Evolutionary conservation across 1,140 invertebrate species (phyloP).

Genomic region (Sitophilus oryzae): DNA sequence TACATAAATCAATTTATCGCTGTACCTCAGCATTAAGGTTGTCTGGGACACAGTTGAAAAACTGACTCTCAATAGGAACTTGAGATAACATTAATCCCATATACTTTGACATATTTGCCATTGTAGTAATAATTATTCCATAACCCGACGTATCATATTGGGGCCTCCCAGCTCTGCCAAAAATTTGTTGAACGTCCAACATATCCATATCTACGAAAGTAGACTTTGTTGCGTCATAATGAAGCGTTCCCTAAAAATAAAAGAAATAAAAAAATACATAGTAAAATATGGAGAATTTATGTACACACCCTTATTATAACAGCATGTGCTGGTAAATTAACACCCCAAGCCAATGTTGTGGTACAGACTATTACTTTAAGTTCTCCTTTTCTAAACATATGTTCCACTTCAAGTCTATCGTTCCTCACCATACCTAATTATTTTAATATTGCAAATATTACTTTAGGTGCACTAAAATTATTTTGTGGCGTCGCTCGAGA

Average conservation of each 20-base stretch:
- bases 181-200: slow-evolving; percentile 98
- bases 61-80: slow-evolving; percentile 97
- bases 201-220: slow-evolving; percentile 93
- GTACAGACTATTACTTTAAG: slow-evolving; percentile 96
- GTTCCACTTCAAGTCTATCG: slow-evolving; percentile 76
- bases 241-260: slow-evolving; percentile 78
- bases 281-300: too few species aligned
- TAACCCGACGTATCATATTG: slow-evolving; percentile 90
- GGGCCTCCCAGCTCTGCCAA: slow-evolving; percentile 94
- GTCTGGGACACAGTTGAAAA: slow-evolving; percentile 85
- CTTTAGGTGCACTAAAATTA: too few species aligned
- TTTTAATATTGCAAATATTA: too few species aligned
- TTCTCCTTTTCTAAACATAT: slow-evolving; percentile 80
- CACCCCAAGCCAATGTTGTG: slow-evolving; percentile 97
- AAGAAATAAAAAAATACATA: too few species aligned
- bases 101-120: slow-evolving; percentile 92
- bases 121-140: slow-evolving; percentile 92
- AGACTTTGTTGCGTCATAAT: slow-evolving; percentile 95
- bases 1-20: not conserved
- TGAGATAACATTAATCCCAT: slow-evolving; percentile 91
- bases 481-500: too few species aligned
- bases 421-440: slow-evolving; percentile 69
- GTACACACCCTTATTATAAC: slow-evolving; percentile 86
- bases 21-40: slow-evolving; percentile 96
- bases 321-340: slow-evolving; percentile 96